Evolutionary conservation across 92 coral and sea anemone genomes (phyloP).

Genomic region (Zoanthus sociatus): DNA sequence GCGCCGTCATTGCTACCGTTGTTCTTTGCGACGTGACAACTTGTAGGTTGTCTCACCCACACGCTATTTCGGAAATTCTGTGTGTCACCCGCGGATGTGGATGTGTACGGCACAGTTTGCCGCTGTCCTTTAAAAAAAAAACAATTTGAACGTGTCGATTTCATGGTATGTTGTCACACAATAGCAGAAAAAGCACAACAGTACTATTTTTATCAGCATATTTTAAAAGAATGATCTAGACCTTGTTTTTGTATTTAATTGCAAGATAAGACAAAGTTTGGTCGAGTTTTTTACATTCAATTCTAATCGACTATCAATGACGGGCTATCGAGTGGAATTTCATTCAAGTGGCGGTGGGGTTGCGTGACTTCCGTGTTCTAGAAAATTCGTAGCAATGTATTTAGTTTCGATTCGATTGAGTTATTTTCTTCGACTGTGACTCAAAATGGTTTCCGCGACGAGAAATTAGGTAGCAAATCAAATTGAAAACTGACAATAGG

Average conservation of each 20-base stretch:
- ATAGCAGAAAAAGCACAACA: background rate
- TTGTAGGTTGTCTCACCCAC: background rate
- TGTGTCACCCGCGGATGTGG: constrained; percentile 1
- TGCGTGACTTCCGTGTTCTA: constrained; percentile 36
- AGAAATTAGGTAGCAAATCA: constrained; percentile 21
- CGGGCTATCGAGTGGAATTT: background rate
- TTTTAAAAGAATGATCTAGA: constrained; percentile 31
- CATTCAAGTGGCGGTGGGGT: background rate
- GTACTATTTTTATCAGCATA: background rate
- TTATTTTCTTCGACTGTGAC: constrained; percentile 18
- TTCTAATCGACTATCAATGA: background rate
- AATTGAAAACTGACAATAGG: background rate
- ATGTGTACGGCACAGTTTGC: background rate
- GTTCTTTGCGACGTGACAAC: background rate
- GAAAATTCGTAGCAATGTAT: constrained; percentile 30
- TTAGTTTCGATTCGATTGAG: constrained; percentile 39
- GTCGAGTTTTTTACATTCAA: background rate
- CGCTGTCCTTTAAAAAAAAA: background rate
- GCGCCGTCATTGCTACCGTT: too few relatives aligned
- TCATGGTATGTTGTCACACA: background rate
- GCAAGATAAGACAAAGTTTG: background rate
- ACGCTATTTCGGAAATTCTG: background rate
- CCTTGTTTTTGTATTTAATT: constrained; percentile 13
- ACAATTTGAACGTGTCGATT: background rate
- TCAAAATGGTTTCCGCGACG: constrained; percentile 28